Percentiles rank a stretch among this genome's conserved stretches.
Conservation (phyloP, 2,113 vertebrate genomes). For the Morone chrysops region DNA sequence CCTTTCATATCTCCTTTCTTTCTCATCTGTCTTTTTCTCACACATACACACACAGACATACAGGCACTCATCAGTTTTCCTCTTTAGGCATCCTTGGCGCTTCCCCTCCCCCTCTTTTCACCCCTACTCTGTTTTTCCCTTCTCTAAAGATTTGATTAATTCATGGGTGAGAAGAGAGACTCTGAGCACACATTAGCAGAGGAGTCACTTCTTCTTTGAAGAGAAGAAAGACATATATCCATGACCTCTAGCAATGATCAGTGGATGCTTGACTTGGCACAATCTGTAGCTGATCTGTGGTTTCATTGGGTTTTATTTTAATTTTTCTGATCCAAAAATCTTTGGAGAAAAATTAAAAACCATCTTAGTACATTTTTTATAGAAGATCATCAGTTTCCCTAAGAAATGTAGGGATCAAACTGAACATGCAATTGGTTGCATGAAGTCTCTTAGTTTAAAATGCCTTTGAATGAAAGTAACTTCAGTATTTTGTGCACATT, state of each 20-base stretch:
- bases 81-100: slow-evolving; percentile 9
- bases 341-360: neutral
- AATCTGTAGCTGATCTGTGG: too few relatives aligned
- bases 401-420: slow-evolving; percentile 1
- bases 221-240: slow-evolving; percentile 12
- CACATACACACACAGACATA: neutral
- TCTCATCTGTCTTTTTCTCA: neutral
- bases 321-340: slow-evolving; percentile 25
- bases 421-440: neutral
- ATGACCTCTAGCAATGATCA: slow-evolving; percentile 28
- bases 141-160: slow-evolving; percentile 42
- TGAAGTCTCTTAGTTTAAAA: neutral
- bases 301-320: slow-evolving; percentile 3
- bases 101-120: neutral
- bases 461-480: neutral
- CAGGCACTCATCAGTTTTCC: slow-evolving; percentile 1
- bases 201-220: slow-evolving; percentile 48
- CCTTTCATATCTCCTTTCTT: neutral
- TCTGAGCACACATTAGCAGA: slow-evolving; percentile 30
- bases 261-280: slow-evolving; percentile 9
- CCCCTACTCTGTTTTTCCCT: slow-evolving; percentile 24
- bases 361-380: neutral
- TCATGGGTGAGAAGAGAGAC: slow-evolving; percentile 28
- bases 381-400: neutral
- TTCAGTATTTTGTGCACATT: neutral